A percentile compares a stretch with the other conserved stretches of the same genome.
phyloP scores from a whole-genome alignment of 2,888 invertebrate genomes.

The Toxonevra muliebris region DNA sequence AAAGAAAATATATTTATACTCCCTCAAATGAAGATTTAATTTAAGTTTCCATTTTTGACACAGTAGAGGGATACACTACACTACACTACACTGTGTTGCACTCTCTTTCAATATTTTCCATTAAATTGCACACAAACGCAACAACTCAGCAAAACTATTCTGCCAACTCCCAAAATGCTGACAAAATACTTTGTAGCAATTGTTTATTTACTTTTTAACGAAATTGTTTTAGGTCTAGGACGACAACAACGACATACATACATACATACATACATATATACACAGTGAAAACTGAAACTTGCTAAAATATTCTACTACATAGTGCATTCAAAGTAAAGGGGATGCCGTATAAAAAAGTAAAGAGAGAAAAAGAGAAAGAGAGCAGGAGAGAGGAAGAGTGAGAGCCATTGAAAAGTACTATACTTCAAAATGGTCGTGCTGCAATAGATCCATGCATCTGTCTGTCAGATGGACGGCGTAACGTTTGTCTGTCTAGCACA shows the following conservation, averaged over 20 bases:
- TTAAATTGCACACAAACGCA: not conserved
- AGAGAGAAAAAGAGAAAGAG: too few species aligned
- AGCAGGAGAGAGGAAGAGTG: too few species aligned
- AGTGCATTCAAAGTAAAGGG: slow-evolving; percentile 3
- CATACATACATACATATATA: too few species aligned
- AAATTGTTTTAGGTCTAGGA: slow-evolving; percentile 38
- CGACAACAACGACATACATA: not conserved
- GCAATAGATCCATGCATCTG: not conserved
- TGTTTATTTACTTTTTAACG: slow-evolving; percentile 46
- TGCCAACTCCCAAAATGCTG: slow-evolving; percentile 36
- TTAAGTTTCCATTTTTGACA: too few species aligned
- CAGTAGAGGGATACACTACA: too few species aligned
- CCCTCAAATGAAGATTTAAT: too few species aligned
- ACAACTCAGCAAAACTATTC: not conserved
- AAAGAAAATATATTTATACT: too few species aligned
- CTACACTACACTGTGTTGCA: not conserved
- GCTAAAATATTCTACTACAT: slow-evolving; percentile 33
- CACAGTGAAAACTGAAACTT: slow-evolving; percentile 25
- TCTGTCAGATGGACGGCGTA: too few species aligned
- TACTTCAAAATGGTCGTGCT: too few species aligned
- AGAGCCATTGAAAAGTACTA: too few species aligned
- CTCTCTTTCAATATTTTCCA: not conserved
- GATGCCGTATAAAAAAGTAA: not conserved
- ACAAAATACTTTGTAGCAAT: slow-evolving; percentile 48
- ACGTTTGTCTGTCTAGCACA: not conserved